Evolutionary conservation across 2,113 vertebrate genomes (phyloP), one percentile per base, ranked within the genome.

Genomic region (Ascaphus truei): DNA sequence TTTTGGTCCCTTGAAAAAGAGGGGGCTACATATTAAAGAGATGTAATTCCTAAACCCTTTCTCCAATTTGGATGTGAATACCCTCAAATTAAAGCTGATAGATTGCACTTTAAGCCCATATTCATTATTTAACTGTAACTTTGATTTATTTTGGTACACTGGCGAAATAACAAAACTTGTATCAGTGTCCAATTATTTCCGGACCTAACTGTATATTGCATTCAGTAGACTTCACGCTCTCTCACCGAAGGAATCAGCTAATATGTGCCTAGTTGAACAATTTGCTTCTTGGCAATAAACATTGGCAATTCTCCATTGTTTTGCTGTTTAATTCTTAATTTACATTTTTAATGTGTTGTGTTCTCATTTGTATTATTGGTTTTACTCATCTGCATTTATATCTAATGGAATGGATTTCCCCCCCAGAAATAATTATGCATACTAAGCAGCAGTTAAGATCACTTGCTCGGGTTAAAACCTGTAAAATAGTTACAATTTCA

Each of bases 291-390:
- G 71, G 75, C 47, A 74, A 68, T 72, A 73, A 80, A 29, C 74
- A 74, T 68, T 78, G 78, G 77, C 81, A 75, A 57, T 64, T 80
- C 51, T 86, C 83, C 80, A 81, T 78, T 85, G 79, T 86, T 85
- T 89, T 83, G 75, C 71, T 80, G 63, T 83, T 85, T 85, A 79
- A 73, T 83, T 84, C 78, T 85, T 82, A 87, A 86, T 85, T 84
- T 86, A 78, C 85, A 80, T 85, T 84, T 84, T 86, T 80, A 86
- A 81, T 78, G 76, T 80, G 63, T 76, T 84, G 75, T 79, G 78
- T 82, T 80, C 78, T 83, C 73, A 78, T 80, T 83, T 76, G 39
- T 76, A 73, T 74, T 76, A 75, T 55, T 74, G 71, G 62, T 65
- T 79, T 79, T 78, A 72, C 69, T 85, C 75, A 78, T 83, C 67